Evolutionary conservation across 2,113 vertebrate genomes (phyloP).

Genomic region (Aspiorhynchus laticeps): DNA sequence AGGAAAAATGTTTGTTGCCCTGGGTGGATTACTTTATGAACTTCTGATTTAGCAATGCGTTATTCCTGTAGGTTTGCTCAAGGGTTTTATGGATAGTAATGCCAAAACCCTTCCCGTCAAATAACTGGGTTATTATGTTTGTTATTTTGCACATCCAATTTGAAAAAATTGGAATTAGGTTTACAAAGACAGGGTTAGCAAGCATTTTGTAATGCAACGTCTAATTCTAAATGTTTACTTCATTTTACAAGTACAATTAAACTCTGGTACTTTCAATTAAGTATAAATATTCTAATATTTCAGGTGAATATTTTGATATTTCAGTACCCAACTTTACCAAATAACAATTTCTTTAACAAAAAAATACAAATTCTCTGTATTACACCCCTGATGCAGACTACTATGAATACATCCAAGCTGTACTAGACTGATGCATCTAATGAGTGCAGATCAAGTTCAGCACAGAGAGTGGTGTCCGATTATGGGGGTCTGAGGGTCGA

Average conservation of each 20-base stretch:
- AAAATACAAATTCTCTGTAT: not conserved
- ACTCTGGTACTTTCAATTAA: not conserved
- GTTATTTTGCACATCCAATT: not conserved
- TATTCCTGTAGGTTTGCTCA: too few species aligned
- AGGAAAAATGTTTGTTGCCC: not conserved
- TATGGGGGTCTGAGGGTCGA: not conserved
- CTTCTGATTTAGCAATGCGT: too few species aligned
- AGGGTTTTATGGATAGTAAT: too few species aligned
- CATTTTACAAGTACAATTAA: not conserved
- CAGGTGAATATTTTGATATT: not conserved
- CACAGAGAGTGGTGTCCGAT: constrained; percentile 50
- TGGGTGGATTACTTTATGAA: not conserved
- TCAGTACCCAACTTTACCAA: not conserved
- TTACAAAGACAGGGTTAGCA: not conserved
- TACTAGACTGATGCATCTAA: not conserved
- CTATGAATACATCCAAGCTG: not conserved
- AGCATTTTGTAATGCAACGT: not conserved
- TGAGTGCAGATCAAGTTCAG: constrained; percentile 44
- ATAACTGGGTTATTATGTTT: not conserved
- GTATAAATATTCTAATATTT: not conserved
- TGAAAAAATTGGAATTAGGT: not conserved
- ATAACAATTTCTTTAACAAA: not conserved
- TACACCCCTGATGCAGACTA: not conserved
- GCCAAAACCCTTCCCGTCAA: too few species aligned
- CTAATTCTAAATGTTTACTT: not conserved